Base-by-base conservation (phyloP, 2,888 invertebrate species). In the Sinodicranocentrus sp. region DNA sequence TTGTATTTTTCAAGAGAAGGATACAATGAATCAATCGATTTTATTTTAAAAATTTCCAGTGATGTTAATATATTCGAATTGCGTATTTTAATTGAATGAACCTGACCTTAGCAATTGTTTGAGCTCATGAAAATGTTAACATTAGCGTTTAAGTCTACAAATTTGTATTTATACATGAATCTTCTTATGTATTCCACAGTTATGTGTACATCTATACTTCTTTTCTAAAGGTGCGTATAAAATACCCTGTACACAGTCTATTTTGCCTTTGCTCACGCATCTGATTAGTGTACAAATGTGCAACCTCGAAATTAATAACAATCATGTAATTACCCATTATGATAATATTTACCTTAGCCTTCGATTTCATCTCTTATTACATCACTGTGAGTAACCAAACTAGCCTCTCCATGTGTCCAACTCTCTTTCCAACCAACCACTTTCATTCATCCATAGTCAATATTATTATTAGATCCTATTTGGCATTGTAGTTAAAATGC, bases 281-380 rank as follows among this genome's bases (percentile, higher is more conserved):
- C 39, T 39, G 39, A 39, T 13, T 39, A 39, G 13, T 13, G 3
- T 21, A 2, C 10, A 57, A 59, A 70, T 61, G 52, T 63, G 65
- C 65, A 80, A 63, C 79, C 79, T 80, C 79, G 79, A 80, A 80
- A 80, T 54, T 72, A 80, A 80, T 78, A 80, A 54, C 65, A 79
- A 48, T 71, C 23, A 72, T 25, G 63, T 80, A 54, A 71, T 63
- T 72, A 17, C 39, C 68, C 71, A 80, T 80, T 80, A 80, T 80
- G 44, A 78, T 78, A 80, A 80, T 80, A 57, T 72, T 80, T 80
- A 65, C 65, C 61, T 70, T 78, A 63, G 71, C 79, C 79, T 80
- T 80, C 79, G 79, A 80, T 80, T 80, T 33, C 79, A 80, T 33
- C n/a, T 52, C 52, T 33, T 33, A 48, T 78, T 78, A 48, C 78